phyloP scores from a whole-genome alignment of 2,888 invertebrate species.

The Drosophila mayaguana region DNA sequence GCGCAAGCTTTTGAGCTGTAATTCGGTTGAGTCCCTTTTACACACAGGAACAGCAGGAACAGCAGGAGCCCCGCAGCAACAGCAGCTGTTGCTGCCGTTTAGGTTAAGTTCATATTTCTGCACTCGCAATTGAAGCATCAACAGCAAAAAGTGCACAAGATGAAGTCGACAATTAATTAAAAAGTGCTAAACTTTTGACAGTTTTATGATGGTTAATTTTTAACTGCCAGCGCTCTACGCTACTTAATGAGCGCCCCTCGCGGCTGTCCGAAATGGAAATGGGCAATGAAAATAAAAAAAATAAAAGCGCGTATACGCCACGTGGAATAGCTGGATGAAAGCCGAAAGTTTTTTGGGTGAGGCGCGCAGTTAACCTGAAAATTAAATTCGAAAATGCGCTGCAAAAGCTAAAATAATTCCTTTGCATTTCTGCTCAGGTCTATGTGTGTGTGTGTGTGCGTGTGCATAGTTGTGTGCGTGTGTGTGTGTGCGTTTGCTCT shows the following conservation, averaged over 20 bases:
- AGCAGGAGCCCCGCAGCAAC: background rate
- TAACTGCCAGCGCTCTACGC: slow-evolving; percentile 29
- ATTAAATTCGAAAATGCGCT: slow-evolving; percentile 72
- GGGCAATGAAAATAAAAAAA: slow-evolving; percentile 42
- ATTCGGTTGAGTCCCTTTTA: background rate
- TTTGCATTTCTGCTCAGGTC: slow-evolving; percentile 51
- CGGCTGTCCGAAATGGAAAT: slow-evolving; percentile 41
- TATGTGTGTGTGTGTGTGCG: background rate
- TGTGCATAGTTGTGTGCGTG: slow-evolving; percentile 8
- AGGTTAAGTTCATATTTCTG: slow-evolving; percentile 23
- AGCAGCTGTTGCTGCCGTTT: slow-evolving; percentile 4
- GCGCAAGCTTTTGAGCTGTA: slow-evolving; percentile 3
- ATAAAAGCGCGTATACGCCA: slow-evolving; percentile 56
- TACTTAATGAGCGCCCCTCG: slow-evolving; percentile 46
- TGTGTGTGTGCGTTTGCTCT: slow-evolving; percentile 22
- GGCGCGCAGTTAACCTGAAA: slow-evolving; percentile 69
- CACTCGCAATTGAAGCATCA: slow-evolving; percentile 14
- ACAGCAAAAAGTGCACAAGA: slow-evolving; percentile 8
- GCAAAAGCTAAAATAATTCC: slow-evolving; percentile 71
- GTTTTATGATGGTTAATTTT: slow-evolving; percentile 42
- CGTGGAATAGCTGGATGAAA: slow-evolving; percentile 29
- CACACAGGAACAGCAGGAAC: background rate
- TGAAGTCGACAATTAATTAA: slow-evolving; percentile 43
- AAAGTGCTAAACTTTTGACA: slow-evolving; percentile 53
- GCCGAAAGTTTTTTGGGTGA: slow-evolving; percentile 13